Evolutionary conservation across 2,113 vertebrate species (phyloP), one percentile per base, ranked within the genome.

Genomic region (Saimiri boliviensis): DNA sequence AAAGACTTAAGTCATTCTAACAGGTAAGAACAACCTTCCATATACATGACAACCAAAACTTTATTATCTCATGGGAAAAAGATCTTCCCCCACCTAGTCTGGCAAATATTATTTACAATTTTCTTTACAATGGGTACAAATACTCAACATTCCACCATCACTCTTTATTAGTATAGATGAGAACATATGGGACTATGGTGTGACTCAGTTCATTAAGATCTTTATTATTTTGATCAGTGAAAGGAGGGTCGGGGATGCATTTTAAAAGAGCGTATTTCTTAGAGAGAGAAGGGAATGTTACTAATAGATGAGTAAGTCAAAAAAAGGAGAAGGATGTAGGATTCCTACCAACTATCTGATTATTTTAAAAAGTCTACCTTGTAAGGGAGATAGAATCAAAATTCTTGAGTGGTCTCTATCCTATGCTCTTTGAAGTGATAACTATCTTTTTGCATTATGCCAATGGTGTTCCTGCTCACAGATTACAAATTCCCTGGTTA

Each of bases 401-500:
- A 70, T 85, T 87, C 27, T 32, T 68, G 73, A 49, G 32, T 86
- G 45, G 11, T 35, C 6, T 30, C 21, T n/a, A 47, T 45, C 40
- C 47, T 84, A 16, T 35, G 12, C 13, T 71, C 23, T 76, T 93
- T 90, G 85, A 95, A 95, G 76, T 71, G 47, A 58, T 49, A 60
- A 76, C 32, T 87, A 12, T 60, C 71, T 54, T 89, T 70, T 91
- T 56, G 5, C 77, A 87, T 91, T 47, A 20, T 42, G 37, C 82
- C 93, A 92, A 70, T 54, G 20, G 70, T 95, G 82, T 45, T 97
- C 92, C 91, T 89, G 66, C 3, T 92, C 74, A 85, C 56, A 25
- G 77, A 91, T 93, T 81, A 66, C 77, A 89, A 81, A 83, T 84
- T 96, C 96, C 93, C 49, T 86, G 40, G 47, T 71, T 95, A 82